Percentiles rank a stretch among this genome's conserved stretches.
These are phyloP conservation scores for Antennarius maculatus DNA, from an alignment of 2,797 vertebrate species.

Conservation along the genomic window DNA sequence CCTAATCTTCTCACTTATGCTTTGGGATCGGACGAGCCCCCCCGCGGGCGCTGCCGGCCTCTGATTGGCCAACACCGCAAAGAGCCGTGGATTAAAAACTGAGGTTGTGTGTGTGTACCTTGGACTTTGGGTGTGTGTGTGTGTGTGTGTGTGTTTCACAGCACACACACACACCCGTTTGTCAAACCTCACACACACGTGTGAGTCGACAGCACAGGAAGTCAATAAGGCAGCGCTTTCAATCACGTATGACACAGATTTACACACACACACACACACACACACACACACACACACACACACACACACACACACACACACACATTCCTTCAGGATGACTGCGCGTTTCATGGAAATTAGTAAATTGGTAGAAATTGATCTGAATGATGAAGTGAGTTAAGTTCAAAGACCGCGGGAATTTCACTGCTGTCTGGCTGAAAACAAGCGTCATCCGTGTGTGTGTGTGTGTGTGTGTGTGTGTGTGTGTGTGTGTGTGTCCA, in stretches of 20 bases:
- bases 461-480: constrained; percentile 9
- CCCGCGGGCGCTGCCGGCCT: constrained; percentile 33
- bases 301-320: constrained; percentile 2
- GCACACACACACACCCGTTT: constrained; percentile 26
- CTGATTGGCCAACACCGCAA: constrained; percentile 53
- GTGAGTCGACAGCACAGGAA: constrained; percentile 47
- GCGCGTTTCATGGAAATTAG: no score
- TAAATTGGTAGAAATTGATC: no score
- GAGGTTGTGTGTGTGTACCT: constrained; percentile 22
- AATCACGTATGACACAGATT: constrained; percentile 57
- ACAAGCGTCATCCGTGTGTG: background rate
- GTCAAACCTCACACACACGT: constrained; percentile 45
- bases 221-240: constrained; percentile 42
- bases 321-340: background rate
- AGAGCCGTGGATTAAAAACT: constrained; percentile 56
- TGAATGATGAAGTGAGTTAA: no score
- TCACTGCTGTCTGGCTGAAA: no score
- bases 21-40: constrained; percentile 58
- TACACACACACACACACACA: constrained; percentile 13
- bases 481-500: background rate
- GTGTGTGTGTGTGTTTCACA: background rate
- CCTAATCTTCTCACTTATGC: constrained; percentile 70
- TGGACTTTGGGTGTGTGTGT: background rate
- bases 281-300: constrained; percentile 8
- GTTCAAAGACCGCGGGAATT: no score